Percentiles rank a stretch among this genome's conserved stretches.
phyloP scores from a whole-genome alignment of 2,888 invertebrate species.

The Electrophaes corylata region DNA sequence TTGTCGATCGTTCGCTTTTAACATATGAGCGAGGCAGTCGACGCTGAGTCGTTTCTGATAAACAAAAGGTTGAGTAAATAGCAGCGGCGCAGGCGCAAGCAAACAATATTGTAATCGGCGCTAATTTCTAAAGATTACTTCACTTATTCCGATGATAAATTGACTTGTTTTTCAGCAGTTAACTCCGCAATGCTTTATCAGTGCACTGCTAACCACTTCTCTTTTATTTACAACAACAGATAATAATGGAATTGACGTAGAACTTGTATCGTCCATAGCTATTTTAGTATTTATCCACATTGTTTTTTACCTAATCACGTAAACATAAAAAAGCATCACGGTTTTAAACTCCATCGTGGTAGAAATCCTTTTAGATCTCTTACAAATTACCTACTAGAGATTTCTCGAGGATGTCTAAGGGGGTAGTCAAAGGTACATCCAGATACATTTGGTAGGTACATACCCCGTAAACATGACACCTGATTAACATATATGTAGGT shows the following conservation, averaged over 20 bases:
- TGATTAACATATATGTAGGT: neutral
- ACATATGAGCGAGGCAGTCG: conserved; percentile 74
- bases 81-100: conserved; percentile 17
- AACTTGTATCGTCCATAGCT: neutral
- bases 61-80: conserved; percentile 37
- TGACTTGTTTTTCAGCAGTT: conserved; percentile 19
- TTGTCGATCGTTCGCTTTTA: conserved; percentile 67
- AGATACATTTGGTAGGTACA: too few species aligned
- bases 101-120: neutral
- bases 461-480: neutral
- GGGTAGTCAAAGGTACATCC: too few species aligned
- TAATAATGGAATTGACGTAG: neutral
- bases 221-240: conserved; percentile 7
- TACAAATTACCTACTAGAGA: too few species aligned
- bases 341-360: too few species aligned
- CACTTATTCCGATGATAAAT: conserved; percentile 7
- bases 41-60: conserved; percentile 51
- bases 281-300: neutral
- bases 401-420: too few species aligned
- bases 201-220: conserved; percentile 1
- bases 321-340: too few species aligned
- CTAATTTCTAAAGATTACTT: conserved; percentile 4
- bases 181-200: conserved; percentile 2
- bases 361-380: too few species aligned
- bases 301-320: too few species aligned